A percentile compares a stretch with the other conserved stretches of the same genome.
Conservation (phyloP, 1,140 invertebrate species). For the Adelges cooleyi region DNA sequence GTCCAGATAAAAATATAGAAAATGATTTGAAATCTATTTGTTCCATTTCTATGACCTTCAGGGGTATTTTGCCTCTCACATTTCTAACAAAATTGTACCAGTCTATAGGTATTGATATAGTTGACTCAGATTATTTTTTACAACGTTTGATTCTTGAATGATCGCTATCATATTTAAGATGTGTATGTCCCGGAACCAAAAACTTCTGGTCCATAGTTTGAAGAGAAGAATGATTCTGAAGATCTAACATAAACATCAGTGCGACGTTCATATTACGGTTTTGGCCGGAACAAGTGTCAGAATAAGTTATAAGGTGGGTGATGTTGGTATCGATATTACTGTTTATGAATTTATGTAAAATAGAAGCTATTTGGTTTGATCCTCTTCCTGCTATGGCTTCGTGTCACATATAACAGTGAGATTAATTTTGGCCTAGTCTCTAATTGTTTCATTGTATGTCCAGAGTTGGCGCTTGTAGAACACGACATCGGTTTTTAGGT, state of each 20-base stretch:
- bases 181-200: conserved; percentile 7
- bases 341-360: background rate
- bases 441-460: conserved; percentile 23
- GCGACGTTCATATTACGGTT: conserved; percentile 22
- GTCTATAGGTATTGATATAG: background rate
- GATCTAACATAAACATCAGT: background rate
- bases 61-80: background rate
- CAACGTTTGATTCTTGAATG: conserved; percentile 1
- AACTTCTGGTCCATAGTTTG: conserved; percentile 19
- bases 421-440: background rate
- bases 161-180: conserved; percentile 6
- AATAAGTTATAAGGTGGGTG: conserved; percentile 11
- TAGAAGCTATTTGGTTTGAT: conserved; percentile 1
- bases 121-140: background rate
- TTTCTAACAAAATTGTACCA: conserved; percentile 1
- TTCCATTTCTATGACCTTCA: background rate
- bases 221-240: background rate
- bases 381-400: background rate
- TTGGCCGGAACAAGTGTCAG: conserved; percentile 24
- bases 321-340: background rate
- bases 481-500: conserved; percentile 5
- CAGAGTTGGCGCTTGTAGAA: conserved; percentile 30
- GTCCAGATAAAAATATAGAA: too few relatives aligned
- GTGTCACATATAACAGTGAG: background rate
- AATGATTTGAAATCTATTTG: background rate